Percentiles rank a stretch among this genome's conserved stretches.
Evolutionary conservation across 2,888 invertebrate genomes (phyloP).

Genomic region (Notodonta ziczac): DNA sequence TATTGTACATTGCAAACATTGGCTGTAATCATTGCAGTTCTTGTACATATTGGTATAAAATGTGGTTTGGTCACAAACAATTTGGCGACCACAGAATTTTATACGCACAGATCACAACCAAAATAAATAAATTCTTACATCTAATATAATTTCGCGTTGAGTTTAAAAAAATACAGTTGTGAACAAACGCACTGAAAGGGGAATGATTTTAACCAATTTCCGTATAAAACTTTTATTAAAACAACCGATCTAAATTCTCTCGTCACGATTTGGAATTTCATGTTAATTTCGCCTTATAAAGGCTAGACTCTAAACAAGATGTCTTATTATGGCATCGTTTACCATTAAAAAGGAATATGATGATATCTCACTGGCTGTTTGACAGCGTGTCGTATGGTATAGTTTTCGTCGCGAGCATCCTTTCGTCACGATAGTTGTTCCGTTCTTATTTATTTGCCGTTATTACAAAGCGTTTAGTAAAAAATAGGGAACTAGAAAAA

Average conservation of each 20-base stretch:
- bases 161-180: conserved; percentile 23
- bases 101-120: conserved; percentile 36
- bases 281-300: neutral
- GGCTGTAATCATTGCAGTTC: neutral
- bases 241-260: neutral
- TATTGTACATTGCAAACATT: neutral
- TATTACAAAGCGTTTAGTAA: too few species aligned
- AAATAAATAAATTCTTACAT: conserved; percentile 39
- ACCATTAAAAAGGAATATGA: neutral
- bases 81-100: neutral
- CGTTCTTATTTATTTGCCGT: too few species aligned
- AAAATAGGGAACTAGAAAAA: too few species aligned
- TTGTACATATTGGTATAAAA: neutral
- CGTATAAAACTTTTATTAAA: neutral
- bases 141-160: conserved; percentile 24
- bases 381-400: too few species aligned
- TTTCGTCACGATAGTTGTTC: too few species aligned
- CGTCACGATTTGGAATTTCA: neutral
- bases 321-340: too few species aligned
- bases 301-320: too few species aligned
- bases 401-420: too few species aligned
- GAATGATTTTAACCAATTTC: conserved; percentile 5
- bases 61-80: neutral
- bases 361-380: neutral
- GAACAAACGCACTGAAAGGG: conserved; percentile 22